Evolutionary conservation across 2,797 vertebrate genomes (phyloP).

Genomic region (Tolypeutes matacus): DNA sequence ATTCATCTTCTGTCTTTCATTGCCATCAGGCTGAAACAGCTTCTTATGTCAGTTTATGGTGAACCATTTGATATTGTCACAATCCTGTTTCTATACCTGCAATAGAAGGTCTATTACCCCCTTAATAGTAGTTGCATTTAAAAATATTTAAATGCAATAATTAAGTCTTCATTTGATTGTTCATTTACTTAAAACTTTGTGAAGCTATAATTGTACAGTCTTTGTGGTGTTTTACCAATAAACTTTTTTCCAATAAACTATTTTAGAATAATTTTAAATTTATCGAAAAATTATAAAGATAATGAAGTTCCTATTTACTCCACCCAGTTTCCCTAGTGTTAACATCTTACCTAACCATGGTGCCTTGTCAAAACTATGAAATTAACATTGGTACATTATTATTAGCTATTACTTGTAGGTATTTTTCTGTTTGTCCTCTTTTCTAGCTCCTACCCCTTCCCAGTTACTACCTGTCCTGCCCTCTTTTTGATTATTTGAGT

Average conservation of each 20-base stretch:
- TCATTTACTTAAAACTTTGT: conserved; percentile 66
- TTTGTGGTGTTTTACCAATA: conserved; percentile 35
- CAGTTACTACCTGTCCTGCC: no score
- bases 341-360: no score
- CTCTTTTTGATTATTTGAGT: no score
- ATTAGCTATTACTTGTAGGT: no score
- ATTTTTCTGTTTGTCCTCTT: no score
- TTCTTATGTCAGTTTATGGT: conserved; percentile 87
- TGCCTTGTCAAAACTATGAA: no score
- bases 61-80: conserved; percentile 85
- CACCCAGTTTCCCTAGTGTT: no score
- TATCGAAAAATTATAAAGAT: background rate
- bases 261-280: background rate
- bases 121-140: conserved; percentile 71
- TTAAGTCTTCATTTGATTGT: conserved; percentile 70
- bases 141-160: conserved; percentile 82
- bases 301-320: background rate
- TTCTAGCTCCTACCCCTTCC: no score
- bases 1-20: conserved; percentile 93
- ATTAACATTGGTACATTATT: no score
- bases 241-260: background rate
- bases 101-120: conserved; percentile 77
- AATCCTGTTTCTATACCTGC: conserved; percentile 77
- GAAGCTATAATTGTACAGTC: conserved; percentile 36
- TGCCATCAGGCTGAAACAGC: conserved; percentile 89